Evolutionary conservation across 2,888 invertebrate species (phyloP), one percentile per base, ranked within the genome.

Genomic region (Andrena bucephala): DNA sequence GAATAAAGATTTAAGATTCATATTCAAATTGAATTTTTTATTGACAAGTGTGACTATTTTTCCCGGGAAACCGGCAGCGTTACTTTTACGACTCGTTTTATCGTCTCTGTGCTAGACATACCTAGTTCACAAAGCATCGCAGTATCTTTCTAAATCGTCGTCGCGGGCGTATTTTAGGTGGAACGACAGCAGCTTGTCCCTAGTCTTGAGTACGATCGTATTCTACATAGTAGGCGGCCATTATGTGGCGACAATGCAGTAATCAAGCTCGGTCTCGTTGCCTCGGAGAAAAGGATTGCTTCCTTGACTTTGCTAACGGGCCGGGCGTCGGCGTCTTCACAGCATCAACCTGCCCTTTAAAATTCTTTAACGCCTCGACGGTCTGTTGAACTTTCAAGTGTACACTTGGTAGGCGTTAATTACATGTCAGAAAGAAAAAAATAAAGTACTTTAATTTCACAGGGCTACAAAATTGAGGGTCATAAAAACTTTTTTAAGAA

Each of bases 161-260:
- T 54, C 62, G 33, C 27, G 66, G 20, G 42, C 42, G 52, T 60
- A 62, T 71, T 68, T 52, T 29, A 16, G 27, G 20, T 62, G 50
- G 73, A 70, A 71, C 57, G 70, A 59, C 54, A 27, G 36, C 59
- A 29, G 29, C 48, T 76, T 71, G 71, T 68, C 8, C 27, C 48
- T 42, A 2, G 10, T 31, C 48, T 79, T 77, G 78, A 82, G 82
- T 78, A 70, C 78, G 73, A 74, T 80, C 73, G 77, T 36, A 59
- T 84, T 52, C 54, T 59, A 74, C 20, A 52, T 52, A 52, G 77
- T 63, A 24, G 52, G 60, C 75, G 63, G 65, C 69, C 50, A 85
- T 84, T 88, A 84, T 81, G 57, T 79, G 67, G 59, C 67, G 71
- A 85, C 88, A 87, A 89, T 89, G 67, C 79, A 33, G 85, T 83